phyloP scores from a whole-genome alignment of 2,888 invertebrate species.

The Neoascia interrupta region DNA sequence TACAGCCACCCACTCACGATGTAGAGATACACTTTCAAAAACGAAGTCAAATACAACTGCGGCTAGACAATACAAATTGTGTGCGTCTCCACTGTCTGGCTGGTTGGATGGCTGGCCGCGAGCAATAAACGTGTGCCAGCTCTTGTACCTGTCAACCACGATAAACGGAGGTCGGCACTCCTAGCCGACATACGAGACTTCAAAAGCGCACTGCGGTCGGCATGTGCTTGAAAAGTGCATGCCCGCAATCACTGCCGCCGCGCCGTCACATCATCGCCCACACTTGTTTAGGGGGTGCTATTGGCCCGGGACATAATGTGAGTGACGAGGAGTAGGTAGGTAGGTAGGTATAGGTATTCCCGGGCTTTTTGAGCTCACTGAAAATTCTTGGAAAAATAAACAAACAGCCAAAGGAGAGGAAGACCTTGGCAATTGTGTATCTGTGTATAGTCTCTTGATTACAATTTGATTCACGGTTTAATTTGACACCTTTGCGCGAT shows the following conservation, averaged over 20 bases:
- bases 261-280: slow-evolving; percentile 26
- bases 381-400: slow-evolving; percentile 41
- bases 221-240: slow-evolving; percentile 7
- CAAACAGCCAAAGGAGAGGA: slow-evolving; percentile 19
- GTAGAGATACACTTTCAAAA: background rate
- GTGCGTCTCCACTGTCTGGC: slow-evolving; percentile 2
- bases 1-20: slow-evolving; percentile 11
- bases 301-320: slow-evolving; percentile 15
- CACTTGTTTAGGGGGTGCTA: slow-evolving; percentile 31
- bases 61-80: slow-evolving; percentile 19
- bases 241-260: slow-evolving; percentile 16
- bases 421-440: slow-evolving; percentile 43
- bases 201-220: slow-evolving; percentile 22
- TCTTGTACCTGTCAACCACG: slow-evolving; percentile 53
- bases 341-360: too few relatives aligned
- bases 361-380: slow-evolving; percentile 30
- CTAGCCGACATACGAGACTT: slow-evolving; percentile 17
- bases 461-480: slow-evolving; percentile 13
- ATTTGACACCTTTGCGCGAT: slow-evolving; percentile 2
- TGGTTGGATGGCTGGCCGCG: slow-evolving; percentile 10
- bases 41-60: too few relatives aligned
- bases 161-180: slow-evolving; percentile 37
- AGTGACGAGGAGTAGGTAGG: too few relatives aligned
- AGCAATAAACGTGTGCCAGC: background rate
- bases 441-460: slow-evolving; percentile 29